A percentile compares a stretch with the other conserved stretches of the same genome.
phyloP scores from a whole-genome alignment of 2,888 invertebrate species.

The Eurois occulta region DNA sequence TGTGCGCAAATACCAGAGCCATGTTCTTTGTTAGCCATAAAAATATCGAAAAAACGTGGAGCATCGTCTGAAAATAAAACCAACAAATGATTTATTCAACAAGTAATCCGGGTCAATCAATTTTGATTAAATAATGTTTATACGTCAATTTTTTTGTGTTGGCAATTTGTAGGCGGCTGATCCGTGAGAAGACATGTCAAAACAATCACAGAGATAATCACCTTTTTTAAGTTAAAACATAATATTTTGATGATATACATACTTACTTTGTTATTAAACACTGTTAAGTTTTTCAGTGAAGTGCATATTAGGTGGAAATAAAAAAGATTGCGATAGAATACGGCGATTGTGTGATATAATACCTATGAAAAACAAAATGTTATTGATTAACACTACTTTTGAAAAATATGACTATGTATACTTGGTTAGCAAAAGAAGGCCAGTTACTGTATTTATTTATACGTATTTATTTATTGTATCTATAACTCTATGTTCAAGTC shows the following conservation, averaged over 20 bases:
- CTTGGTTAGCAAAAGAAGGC: too few species aligned
- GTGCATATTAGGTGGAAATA: constrained; percentile 1
- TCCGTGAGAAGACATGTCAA: not conserved
- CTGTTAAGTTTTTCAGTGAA: not conserved
- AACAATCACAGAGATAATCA: not conserved
- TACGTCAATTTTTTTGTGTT: too few species aligned
- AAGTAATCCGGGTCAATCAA: too few species aligned
- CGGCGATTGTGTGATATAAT: not conserved
- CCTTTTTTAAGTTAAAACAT: not conserved
- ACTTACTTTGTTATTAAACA: constrained; percentile 3
- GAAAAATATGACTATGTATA: too few species aligned
- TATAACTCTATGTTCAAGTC: not conserved
- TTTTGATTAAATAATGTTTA: too few species aligned
- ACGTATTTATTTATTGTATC: too few species aligned
- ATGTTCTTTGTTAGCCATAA: not conserved
- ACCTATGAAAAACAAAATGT: not conserved
- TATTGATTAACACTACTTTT: too few species aligned
- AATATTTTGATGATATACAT: not conserved
- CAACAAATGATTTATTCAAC: too few species aligned
- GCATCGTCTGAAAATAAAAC: not conserved
- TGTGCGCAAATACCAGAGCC: too few species aligned
- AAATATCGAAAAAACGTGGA: not conserved
- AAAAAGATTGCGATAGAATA: constrained; percentile 17
- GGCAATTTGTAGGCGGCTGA: not conserved
- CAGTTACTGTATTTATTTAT: too few species aligned